Evolutionary conservation across 2,797 vertebrate species (phyloP).

Genomic region (Tangara arthus): DNA sequence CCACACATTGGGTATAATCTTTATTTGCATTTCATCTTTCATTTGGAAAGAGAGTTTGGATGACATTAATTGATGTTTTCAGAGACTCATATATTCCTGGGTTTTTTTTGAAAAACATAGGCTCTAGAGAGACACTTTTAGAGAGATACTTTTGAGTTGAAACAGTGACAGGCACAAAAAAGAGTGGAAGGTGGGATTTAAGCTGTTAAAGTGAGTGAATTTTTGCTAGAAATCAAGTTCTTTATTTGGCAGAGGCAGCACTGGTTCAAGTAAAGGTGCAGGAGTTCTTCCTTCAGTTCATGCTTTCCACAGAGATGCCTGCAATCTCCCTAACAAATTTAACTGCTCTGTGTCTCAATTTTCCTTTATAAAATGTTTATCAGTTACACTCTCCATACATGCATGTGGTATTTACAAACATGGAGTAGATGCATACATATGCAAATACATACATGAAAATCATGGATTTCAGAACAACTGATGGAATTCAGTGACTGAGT

Average conservation of each 20-base stretch:
- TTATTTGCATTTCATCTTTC: background rate
- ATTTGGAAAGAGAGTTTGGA: background rate
- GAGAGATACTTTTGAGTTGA: background rate
- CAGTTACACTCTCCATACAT: background rate
- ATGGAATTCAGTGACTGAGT: background rate
- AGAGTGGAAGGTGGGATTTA: background rate
- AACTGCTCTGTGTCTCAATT: background rate
- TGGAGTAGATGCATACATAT: background rate
- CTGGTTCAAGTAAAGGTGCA: background rate
- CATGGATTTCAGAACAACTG: background rate
- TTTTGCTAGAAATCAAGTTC: background rate
- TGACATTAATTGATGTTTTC: background rate
- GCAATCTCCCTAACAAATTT: background rate
- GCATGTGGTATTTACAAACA: background rate
- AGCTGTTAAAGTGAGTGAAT: background rate
- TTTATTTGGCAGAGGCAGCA: background rate
- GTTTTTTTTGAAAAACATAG: background rate
- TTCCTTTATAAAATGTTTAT: background rate
- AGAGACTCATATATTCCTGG: rapidly evolving
- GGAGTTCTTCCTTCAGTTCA: background rate
- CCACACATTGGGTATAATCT: background rate
- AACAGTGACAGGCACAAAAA: background rate
- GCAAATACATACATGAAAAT: background rate
- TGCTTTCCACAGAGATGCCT: background rate
- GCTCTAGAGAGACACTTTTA: background rate